Base-by-base conservation (phyloP, 2,888 invertebrate species). In the Eupithecia exiguata region DNA sequence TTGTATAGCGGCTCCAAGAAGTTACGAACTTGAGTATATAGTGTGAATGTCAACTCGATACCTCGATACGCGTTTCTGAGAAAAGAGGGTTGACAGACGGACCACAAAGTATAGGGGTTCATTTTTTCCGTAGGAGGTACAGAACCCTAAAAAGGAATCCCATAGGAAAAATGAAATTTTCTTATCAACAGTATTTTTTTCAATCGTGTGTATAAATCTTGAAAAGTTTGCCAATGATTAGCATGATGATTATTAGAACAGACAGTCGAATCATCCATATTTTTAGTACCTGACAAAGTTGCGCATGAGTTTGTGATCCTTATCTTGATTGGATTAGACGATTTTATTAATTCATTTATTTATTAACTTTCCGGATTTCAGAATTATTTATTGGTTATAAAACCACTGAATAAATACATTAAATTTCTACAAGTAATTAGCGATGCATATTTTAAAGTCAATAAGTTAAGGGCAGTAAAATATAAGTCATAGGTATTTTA, bases 261-360 rank as follows among this genome's bases (percentile, higher is more conserved):
- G 18, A 35, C 5, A 88, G 86, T 85, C 84, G 88, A 79, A 79
- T 77, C 77, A 85, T 88, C 62, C 63, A 63, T 79, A 91, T 89
- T 89, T 90, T 86, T 82, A 87, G 88, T 38, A 40, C 5, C 14
- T 62, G 16, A 35, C 16, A 62, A 18, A 35, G 35, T 85, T 76
- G 74, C 83, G 80, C 82, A 81, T 86, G 80, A 81, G 78, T 76
- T 83, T 87, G 87, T 81, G 73, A 79, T 82, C 82, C 83, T 84
- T 87, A 80, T 86, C 85, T 85, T 74, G 70, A 69, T 74, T 70
- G 40, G 66, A 63, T 35, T 58, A 36, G 75, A 70, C 70, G 40
- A 65, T 49, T 38, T 49, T 35, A 61, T 68, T 68, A 53, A 63
- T 43, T 43, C 58, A 62, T 65, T 66, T 46, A 65, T 74, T 58